Conservation (phyloP, 2,888 invertebrate genomes). For the Ochlodes sylvanus region DNA sequence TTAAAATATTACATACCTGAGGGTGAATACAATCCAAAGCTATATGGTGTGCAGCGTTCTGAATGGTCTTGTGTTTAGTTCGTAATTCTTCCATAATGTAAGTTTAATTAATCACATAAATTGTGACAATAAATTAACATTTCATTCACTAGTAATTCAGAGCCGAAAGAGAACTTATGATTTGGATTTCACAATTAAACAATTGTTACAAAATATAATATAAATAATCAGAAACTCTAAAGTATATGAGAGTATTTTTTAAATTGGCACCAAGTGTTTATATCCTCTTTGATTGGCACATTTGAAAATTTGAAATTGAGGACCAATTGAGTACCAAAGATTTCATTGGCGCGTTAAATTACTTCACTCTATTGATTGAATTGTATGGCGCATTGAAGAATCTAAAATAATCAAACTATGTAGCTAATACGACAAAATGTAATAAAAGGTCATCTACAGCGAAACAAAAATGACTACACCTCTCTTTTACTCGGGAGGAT, state of each 20-base stretch:
- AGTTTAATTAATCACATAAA: neutral
- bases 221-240: neutral
- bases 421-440: neutral
- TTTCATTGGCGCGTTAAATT: neutral
- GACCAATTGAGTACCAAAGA: neutral
- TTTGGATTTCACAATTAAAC: neutral
- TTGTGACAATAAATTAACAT: constrained; percentile 1
- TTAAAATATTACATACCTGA: constrained; percentile 58
- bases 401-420: neutral
- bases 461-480: neutral
- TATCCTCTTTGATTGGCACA: no score
- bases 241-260: neutral
- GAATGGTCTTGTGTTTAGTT: constrained; percentile 71
- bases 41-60: constrained; percentile 75
- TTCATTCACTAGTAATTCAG: constrained; percentile 1
- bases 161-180: neutral
- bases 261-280: constrained; percentile 3
- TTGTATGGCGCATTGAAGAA: neutral
- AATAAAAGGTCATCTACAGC: neutral
- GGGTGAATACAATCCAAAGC: constrained; percentile 76
- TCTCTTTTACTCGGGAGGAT: constrained; percentile 40
- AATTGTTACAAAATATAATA: neutral
- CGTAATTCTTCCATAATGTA: constrained; percentile 70
- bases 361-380: no score
- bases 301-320: constrained; percentile 7